A percentile compares a stretch with the other conserved stretches of the same genome.
Evolutionary conservation across 2,888 invertebrate species (phyloP).

Genomic region (Pantelozetes paolii): DNA sequence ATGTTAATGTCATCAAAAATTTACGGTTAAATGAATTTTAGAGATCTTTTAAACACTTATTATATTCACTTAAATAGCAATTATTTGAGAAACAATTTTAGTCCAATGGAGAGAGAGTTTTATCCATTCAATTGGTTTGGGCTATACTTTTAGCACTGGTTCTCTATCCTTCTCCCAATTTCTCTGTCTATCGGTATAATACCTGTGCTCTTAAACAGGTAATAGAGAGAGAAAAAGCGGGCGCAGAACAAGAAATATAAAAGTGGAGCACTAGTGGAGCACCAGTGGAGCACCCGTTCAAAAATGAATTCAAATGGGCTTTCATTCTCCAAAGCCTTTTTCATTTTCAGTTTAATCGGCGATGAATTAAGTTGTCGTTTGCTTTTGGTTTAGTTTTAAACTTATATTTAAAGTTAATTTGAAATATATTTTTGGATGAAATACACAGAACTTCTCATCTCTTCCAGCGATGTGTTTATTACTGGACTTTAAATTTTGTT

Average conservation of each 20-base stretch:
- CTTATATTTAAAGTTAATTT: neutral
- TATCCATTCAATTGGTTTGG: too few relatives aligned
- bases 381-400: neutral
- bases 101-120: too few relatives aligned
- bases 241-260: conserved; percentile 31
- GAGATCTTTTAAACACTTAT: too few relatives aligned
- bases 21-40: too few relatives aligned
- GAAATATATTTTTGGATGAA: neutral
- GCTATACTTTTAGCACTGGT: too few relatives aligned
- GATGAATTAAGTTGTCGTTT: conserved; percentile 14
- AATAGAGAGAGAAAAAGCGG: neutral
- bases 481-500: too few relatives aligned
- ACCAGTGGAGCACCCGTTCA: too few relatives aligned
- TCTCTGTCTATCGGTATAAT: neutral
- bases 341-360: conserved; percentile 16
- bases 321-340: conserved; percentile 13
- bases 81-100: too few relatives aligned
- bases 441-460: neutral
- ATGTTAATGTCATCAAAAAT: too few relatives aligned
- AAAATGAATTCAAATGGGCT: conserved; percentile 29
- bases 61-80: too few relatives aligned
- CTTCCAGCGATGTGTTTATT: conserved; percentile 6
- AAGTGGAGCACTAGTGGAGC: conserved; percentile 37
- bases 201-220: neutral
- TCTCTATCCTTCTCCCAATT: too few relatives aligned